phyloP scores from a whole-genome alignment of 37 sponge, comb jelly and placozoan species.

The Theonella swinhoei region DNA sequence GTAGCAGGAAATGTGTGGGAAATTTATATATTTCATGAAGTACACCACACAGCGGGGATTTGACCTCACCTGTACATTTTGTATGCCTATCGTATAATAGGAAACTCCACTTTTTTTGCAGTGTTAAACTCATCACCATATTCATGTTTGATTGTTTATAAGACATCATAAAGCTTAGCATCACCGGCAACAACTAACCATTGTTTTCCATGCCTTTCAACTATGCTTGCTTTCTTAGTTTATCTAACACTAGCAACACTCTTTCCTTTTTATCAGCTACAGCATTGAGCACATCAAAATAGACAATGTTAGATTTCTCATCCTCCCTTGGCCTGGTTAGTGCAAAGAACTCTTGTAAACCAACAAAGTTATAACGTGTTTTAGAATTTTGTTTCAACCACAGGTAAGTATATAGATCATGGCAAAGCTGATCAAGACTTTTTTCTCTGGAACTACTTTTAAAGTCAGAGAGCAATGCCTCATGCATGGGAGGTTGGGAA shows the following conservation, averaged over 20 bases:
- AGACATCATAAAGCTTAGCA: neutral
- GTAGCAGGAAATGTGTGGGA: too few species aligned
- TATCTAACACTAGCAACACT: neutral
- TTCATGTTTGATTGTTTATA: too few species aligned
- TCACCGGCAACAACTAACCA: neutral
- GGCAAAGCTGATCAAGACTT: too few species aligned
- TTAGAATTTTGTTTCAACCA: too few species aligned
- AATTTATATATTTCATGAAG: too few species aligned
- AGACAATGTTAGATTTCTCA: neutral
- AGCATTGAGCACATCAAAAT: slow-evolving; percentile 20
- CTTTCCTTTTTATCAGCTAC: slow-evolving; percentile 18
- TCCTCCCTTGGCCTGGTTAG: slow-evolving; percentile 1
- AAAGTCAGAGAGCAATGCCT: too few species aligned
- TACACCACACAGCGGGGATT: too few species aligned
- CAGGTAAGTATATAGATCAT: too few species aligned
- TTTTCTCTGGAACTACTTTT: neutral
- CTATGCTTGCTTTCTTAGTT: neutral
- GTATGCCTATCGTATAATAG: neutral
- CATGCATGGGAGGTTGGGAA: too few species aligned
- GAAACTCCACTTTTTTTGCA: neutral
- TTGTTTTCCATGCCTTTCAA: neutral
- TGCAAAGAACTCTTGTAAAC: neutral
- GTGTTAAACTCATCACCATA: too few species aligned
- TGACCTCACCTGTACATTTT: neutral
- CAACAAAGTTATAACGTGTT: neutral